A percentile compares a stretch with the other conserved stretches of the same genome.
phyloP scores from a whole-genome alignment of 2,888 invertebrate genomes.

The Metellina segmentata region DNA sequence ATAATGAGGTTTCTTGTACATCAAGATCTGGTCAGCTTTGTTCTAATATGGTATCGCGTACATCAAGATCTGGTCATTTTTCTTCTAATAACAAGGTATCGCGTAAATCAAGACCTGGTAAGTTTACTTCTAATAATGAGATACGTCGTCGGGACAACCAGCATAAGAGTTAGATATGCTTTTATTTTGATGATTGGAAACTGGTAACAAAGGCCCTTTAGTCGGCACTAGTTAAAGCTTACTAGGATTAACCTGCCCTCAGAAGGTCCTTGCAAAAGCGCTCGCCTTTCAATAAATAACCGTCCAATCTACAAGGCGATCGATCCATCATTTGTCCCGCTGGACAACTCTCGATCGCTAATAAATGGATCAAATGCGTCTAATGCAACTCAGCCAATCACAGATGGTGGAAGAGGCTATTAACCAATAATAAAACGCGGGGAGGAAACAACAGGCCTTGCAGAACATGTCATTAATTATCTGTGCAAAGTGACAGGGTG shows the following conservation, averaged over 20 bases:
- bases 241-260: neutral
- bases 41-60: too few species aligned
- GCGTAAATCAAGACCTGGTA: too few species aligned
- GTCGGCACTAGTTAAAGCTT: too few species aligned
- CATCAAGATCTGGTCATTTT: too few species aligned
- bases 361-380: conserved; percentile 36
- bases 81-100: too few species aligned
- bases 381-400: conserved; percentile 38
- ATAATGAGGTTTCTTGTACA: too few species aligned
- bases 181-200: too few species aligned
- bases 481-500: conserved; percentile 47
- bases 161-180: too few species aligned
- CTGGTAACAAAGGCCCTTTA: too few species aligned
- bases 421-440: conserved; percentile 56
- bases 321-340: conserved; percentile 13
- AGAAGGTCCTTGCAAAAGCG: neutral
- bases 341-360: conserved; percentile 43
- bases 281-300: neutral
- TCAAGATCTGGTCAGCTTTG: too few species aligned
- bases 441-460: conserved; percentile 18
- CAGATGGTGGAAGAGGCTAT: conserved; percentile 54
- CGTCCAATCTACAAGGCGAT: conserved; percentile 2
- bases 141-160: too few species aligned
- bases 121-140: too few species aligned
- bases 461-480: conserved; percentile 56